These are phyloP conservation scores for Lutjanus argentimaculatus DNA, from an alignment of 2,797 vertebrate species.

Conservation along the genomic window DNA sequence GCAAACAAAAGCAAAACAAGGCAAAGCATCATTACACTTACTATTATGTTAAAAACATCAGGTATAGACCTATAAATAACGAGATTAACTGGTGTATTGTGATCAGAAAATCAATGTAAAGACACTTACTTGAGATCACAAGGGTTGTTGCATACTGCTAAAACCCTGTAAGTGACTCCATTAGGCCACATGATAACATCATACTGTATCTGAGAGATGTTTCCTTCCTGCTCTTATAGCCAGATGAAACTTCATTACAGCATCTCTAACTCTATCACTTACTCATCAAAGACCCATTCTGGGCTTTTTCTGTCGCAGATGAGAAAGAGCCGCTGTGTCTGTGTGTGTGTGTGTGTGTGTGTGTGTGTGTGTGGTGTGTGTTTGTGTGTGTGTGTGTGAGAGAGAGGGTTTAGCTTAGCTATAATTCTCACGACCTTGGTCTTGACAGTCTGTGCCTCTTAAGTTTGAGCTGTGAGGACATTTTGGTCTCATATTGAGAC, in stretches of 20 bases:
- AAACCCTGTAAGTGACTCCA: slow-evolving; percentile 79
- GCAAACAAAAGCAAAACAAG: slow-evolving; percentile 35
- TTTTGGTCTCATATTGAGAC: background rate
- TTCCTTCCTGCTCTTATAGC: slow-evolving; percentile 82
- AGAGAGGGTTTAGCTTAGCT: background rate
- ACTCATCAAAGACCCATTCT: slow-evolving; percentile 69
- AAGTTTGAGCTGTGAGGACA: background rate
- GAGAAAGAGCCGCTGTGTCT: slow-evolving; percentile 15
- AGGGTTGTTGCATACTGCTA: slow-evolving; percentile 59
- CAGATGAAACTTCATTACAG: slow-evolving; percentile 79
- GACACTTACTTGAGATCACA: slow-evolving; percentile 63
- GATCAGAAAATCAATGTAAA: slow-evolving; percentile 82
- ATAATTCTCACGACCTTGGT: background rate
- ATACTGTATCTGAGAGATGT: slow-evolving; percentile 77
- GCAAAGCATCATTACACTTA: slow-evolving; percentile 24
- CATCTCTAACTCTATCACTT: slow-evolving; percentile 66
- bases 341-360: slow-evolving; percentile 11
- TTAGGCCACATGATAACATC: slow-evolving; percentile 83
- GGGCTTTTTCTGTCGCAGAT: slow-evolving; percentile 59
- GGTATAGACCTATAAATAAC: slow-evolving; percentile 45
- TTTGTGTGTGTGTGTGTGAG: slow-evolving; percentile 22
- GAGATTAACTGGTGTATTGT: slow-evolving; percentile 71
- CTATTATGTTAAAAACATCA: slow-evolving; percentile 37
- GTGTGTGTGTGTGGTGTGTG: slow-evolving; percentile 22
- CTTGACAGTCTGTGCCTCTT: background rate